phyloP scores from a whole-genome alignment of 2,888 invertebrate genomes.

The Rhagium mordax region DNA sequence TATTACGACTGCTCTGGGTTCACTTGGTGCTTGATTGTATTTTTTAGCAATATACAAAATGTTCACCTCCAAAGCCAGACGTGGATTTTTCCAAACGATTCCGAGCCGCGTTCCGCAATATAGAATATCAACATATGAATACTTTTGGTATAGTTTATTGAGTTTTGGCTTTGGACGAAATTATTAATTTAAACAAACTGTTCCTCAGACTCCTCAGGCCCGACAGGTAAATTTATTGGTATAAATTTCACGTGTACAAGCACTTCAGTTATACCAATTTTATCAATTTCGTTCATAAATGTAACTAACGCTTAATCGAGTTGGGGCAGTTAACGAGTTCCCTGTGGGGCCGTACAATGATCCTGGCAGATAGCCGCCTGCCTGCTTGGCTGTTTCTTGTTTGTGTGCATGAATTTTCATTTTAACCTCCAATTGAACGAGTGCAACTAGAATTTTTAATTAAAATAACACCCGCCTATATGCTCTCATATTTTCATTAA shows the following conservation, averaged over 20 bases:
- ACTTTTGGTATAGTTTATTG: no score
- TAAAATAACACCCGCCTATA: slow-evolving; percentile 24
- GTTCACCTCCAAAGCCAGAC: background rate
- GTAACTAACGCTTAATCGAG: background rate
- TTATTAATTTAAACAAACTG: no score
- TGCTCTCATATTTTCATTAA: slow-evolving; percentile 40
- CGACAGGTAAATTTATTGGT: no score
- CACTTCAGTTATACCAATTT: no score
- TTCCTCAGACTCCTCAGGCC: no score
- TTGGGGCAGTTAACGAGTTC: background rate
- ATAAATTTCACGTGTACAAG: no score
- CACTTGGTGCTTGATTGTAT: background rate
- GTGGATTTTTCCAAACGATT: no score
- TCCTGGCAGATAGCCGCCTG: slow-evolving; percentile 10
- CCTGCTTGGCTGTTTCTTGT: slow-evolving; percentile 11
- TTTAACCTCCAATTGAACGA: slow-evolving; percentile 39
- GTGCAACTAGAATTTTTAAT: slow-evolving; percentile 44
- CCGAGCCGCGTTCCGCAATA: no score
- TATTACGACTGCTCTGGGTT: background rate
- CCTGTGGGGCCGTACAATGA: slow-evolving; percentile 14
- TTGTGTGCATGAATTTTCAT: slow-evolving; percentile 42
- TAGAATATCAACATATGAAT: no score
- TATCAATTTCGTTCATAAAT: no score
- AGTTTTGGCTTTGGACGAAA: no score
- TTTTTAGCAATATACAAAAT: background rate